Evolutionary conservation across 2,797 vertebrate species (phyloP), one percentile per base, ranked within the genome.

Genomic region (Hylomyscus alleni): DNA sequence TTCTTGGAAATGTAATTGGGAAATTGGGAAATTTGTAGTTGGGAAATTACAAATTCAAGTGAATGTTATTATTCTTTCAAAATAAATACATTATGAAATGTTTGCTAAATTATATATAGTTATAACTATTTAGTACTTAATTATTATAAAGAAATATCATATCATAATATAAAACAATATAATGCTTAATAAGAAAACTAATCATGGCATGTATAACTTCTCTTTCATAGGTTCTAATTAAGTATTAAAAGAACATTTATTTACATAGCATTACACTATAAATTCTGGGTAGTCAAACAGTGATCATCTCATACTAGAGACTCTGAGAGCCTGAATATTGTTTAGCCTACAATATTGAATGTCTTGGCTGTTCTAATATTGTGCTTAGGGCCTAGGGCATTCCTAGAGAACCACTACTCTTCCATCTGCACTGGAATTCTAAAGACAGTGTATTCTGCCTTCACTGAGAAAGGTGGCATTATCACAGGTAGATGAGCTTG

Each of bases 121-220:
- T 72, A 78, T 82, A 95, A 47, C 2, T 67, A 72, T 88, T 76
- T 47, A 11, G 65, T 69, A 75, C 26, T 60, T 82, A 26, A 44
- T 2, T 88, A 93, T 47, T 90, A 12, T 73, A 1, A 82, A 82
- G 17, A 76, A 86, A 85, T 50, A 83, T 13, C 44, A 44, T 44
- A 44, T 44, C 10, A 84, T 67, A 50, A 83, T 40, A 62, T 37
- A 52, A 40, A 10, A n/a, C 65, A 92, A 84, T 58, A 1, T 94
- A 56, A 62, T 3, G 17, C 62, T 92, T 97, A 14, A 58, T 34
- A 56, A 54, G 29, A 26, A 93, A 95, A 94, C 69, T 73, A 65
- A 29, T 6, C 24, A 31, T 1, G 52, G 6, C 67, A 3, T 10
- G 1, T n/a, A 69, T 52, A 88, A 5, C 26, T 13, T 82, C 10